Evolutionary conservation across 2,888 invertebrate species (phyloP), one percentile per base, ranked within the genome.

Genomic region (Andrena haemorrhoa): DNA sequence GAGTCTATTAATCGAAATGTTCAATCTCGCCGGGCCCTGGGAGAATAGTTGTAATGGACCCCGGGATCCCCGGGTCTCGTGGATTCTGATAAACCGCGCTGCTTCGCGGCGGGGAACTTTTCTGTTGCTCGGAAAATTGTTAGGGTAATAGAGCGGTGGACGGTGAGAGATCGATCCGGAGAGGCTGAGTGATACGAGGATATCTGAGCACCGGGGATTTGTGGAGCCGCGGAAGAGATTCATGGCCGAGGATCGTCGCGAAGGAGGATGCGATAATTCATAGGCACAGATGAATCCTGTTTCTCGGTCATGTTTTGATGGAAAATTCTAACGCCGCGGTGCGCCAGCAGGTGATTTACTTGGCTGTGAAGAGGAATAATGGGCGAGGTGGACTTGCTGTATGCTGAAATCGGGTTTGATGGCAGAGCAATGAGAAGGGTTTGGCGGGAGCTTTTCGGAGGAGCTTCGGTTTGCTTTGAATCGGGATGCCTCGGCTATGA

Each of bases 401-500:
- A 20, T 5, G 20, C 8, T 53, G 23, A 2, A 20, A 53, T 23
- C 20, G 16, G 41, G 16, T 41, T 16, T 16, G 16, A 41, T 41
- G 16, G 16, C 16, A 16, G 41, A 41, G 41, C 75, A 77, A 82
- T 77, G 68, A 75, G 73, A 72, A 79, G 60, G 77, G 66, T 65
- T 51, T 10, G n/a, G 75, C 35, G 20, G 49, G 41, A 72, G n/a
- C 53, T 75, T 75, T 80, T 75, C 53, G 66, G 41, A 8, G 51
- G 29, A 49, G 56, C 65, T 60, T 77, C 77, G 77, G 60, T 78
- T 79, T 79, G 65, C 65, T 71, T 79, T 79, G 79, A 71, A 53
- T 65, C 35, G 53, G 35, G n/a, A 70, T 35, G 49, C 64, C 41
- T 8, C 23, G 33, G 12, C 33, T 41, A 16, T 33, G 49, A 26